phyloP scores from a whole-genome alignment of 2,113 vertebrate genomes.

The Takifugu flavidus region DNA sequence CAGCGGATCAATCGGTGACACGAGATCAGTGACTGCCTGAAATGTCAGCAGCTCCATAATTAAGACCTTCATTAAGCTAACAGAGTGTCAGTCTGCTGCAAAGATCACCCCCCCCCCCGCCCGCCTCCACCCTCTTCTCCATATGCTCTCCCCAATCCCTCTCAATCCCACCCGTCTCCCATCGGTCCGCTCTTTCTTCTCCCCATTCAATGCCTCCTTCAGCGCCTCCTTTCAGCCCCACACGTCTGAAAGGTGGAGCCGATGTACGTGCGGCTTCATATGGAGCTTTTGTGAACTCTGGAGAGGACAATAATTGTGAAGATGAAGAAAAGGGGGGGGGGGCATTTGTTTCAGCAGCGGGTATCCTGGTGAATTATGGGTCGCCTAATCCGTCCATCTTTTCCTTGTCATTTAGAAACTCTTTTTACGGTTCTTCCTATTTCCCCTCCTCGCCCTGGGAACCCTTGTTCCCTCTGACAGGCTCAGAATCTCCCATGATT shows the following conservation, averaged over 20 bases:
- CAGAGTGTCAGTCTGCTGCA: slow-evolving; percentile 56
- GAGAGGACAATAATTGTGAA: neutral
- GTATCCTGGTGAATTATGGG: slow-evolving; percentile 51
- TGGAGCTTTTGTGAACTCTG: slow-evolving; percentile 24
- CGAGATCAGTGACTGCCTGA: slow-evolving; percentile 61
- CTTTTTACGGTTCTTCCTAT: slow-evolving; percentile 7
- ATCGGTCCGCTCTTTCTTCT: slow-evolving; percentile 1
- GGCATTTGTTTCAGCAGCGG: slow-evolving; percentile 28
- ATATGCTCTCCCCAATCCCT: slow-evolving; percentile 32
- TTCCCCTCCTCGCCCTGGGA: slow-evolving; percentile 10
- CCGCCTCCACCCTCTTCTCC: slow-evolving; percentile 26
- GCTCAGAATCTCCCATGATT: slow-evolving; percentile 57
- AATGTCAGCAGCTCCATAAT: slow-evolving; percentile 78
- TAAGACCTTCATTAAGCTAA: slow-evolving; percentile 78
- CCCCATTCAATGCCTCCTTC: slow-evolving; percentile 16
- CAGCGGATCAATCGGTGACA: slow-evolving; percentile 66
- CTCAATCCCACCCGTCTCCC: slow-evolving; percentile 31
- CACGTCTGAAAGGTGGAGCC: slow-evolving; percentile 23
- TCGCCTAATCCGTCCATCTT: slow-evolving; percentile 34
- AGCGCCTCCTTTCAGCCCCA: slow-evolving; percentile 7
- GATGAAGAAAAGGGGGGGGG: neutral
- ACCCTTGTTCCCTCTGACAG: slow-evolving; percentile 28
- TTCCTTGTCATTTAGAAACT: slow-evolving; percentile 20
- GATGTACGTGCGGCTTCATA: slow-evolving; percentile 27
- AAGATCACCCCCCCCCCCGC: slow-evolving; percentile 14